Evolutionary conservation across 1,140 invertebrate species (phyloP).

Genomic region (Drosophila persimilis): DNA sequence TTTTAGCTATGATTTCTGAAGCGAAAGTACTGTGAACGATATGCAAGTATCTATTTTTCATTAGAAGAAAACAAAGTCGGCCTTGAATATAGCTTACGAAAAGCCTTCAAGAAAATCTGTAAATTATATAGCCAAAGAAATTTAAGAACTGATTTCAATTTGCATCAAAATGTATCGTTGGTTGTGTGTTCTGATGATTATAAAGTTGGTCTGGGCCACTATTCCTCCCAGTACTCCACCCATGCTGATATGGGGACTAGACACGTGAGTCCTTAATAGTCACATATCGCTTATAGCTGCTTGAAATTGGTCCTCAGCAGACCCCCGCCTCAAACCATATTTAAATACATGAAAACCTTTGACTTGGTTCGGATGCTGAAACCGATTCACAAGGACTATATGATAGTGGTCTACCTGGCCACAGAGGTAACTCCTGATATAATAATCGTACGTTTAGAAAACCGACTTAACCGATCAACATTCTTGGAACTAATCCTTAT

Average conservation of each 20-base stretch:
- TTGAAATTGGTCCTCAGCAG: slow-evolving; percentile 1
- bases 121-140: neutral
- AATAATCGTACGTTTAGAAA: neutral
- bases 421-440: slow-evolving; percentile 3
- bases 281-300: neutral
- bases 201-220: neutral
- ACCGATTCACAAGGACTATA: slow-evolving; percentile 11
- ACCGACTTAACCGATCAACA: neutral
- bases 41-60: neutral
- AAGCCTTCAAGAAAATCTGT: neutral
- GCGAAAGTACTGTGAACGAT: no score
- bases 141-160: neutral
- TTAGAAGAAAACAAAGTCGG: neutral
- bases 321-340: slow-evolving; percentile 13
- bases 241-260: slow-evolving; percentile 52
- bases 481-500: no score
- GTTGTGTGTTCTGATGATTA: neutral
- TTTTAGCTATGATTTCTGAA: no score
- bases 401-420: slow-evolving; percentile 51
- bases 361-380: slow-evolving; percentile 17
- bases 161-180: neutral
- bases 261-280: slow-evolving; percentile 44
- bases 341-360: slow-evolving; percentile 3
- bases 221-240: slow-evolving; percentile 31
- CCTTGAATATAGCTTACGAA: neutral